Conservation (phyloP, 2,113 vertebrate genomes). For the Hippolais icterina region DNA sequence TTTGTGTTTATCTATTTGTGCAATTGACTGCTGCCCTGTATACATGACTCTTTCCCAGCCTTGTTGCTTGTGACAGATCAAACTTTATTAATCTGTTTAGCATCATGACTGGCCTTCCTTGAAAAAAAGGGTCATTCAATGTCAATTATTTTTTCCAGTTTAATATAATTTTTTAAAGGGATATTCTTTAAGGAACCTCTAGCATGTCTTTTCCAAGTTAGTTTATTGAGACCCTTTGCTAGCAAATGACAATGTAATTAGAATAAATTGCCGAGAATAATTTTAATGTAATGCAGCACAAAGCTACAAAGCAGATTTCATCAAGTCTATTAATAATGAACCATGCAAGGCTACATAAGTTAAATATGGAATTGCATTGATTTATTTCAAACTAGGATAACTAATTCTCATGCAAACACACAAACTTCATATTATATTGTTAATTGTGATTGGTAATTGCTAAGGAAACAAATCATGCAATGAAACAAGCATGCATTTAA, state of each 20-base stretch:
- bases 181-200: conserved; percentile 8
- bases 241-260: conserved; percentile 30
- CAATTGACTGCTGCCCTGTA: background rate
- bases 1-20: conserved; percentile 5
- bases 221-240: conserved; percentile 36
- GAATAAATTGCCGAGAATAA: conserved; percentile 10
- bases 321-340: conserved; percentile 60
- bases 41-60: background rate
- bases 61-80: conserved; percentile 11
- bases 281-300: conserved; percentile 49
- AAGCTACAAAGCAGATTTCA: conserved; percentile 71
- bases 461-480: conserved; percentile 57
- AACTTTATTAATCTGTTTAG: background rate
- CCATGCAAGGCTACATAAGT: conserved; percentile 56
- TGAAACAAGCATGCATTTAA: conserved; percentile 38
- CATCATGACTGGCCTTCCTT: background rate
- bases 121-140: background rate
- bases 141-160: background rate
- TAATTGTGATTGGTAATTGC: conserved; percentile 42
- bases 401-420: conserved; percentile 51
- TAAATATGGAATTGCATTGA: conserved; percentile 28
- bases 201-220: background rate
- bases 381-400: conserved; percentile 2
- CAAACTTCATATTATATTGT: conserved; percentile 10
- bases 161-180: background rate